Base-by-base conservation (phyloP, 2,797 vertebrate genomes). In the Clarias platycephalus region DNA sequence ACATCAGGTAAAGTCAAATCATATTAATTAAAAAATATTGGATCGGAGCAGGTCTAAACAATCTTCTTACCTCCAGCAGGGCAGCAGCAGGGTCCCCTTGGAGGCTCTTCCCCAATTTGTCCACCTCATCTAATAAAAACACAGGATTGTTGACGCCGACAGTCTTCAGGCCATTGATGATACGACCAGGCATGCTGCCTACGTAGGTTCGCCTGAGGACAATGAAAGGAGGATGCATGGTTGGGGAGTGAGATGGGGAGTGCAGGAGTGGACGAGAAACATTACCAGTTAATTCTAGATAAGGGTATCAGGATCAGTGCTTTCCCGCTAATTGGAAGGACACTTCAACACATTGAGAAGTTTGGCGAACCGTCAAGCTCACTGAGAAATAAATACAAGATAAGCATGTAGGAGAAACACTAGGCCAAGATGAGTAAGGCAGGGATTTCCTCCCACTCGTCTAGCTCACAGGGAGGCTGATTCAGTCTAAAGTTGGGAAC, bases 81-180 rank as follows among this genome's bases (percentile, higher is more conserved):
- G 98, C 98, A 28, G 98, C 97, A 2, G 97, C 97, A 24, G 98
- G 98, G 86, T 99, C 98, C 8, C 98, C 98, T 85, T 99, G 98
- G 7, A 99, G 93, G 84, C 98, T 98, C 91, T 97, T 98, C 0
- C 97, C 97, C 68, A 99, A 94, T 88, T 99, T 99, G 92, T 99
- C 98, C 79, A 99, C 97, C 88, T 99, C 98, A 44, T 99, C 98
- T 84, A 99, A 89, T 5, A 99, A 95, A 92, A 99, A 98, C 12
- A 99, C 98, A 0, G 98, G 97, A 88, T 99, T 99, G 92, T 98
- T 97, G 26, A 99, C 97, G 0, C 95, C 96, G 0, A 96, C 97
- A 0, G 94, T 97, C 94, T 98, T 99, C 89, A 99, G 90, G 0
- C 97, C 97, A 0, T 99, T 99, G 92, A 99, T 97, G 87, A 99